Evolutionary conservation across 1,140 invertebrate genomes (phyloP), one percentile per base, ranked within the genome.

Genomic region (Drosophila auraria): DNA sequence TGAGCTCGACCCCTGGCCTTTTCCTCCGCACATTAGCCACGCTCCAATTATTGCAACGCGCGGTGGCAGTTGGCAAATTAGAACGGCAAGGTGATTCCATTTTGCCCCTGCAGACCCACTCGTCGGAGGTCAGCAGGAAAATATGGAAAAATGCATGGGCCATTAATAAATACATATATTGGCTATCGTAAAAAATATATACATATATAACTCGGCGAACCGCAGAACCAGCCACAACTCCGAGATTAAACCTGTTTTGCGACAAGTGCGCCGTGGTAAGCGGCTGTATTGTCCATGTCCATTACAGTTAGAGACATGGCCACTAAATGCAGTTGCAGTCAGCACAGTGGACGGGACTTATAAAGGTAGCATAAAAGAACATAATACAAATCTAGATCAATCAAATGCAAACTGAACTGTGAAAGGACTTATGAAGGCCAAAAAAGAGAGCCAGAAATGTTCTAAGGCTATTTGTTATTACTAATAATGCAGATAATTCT

Each of bases 111-210:
- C 77, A 72, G 76, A 79, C 68, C 61, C 20, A 56, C 54, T 56
- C 36, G 57, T 60, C 84, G 84, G 84, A 89, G 84, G 84, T 89
- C 84, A 89, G 79, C 84, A 64, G 84, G 86, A 90, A 89, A 89
- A 89, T 83, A 90, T 89, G 84, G 83, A 90, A 75, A 89, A 89
- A 90, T 90, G 84, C 84, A 90, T 53, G 73, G 69, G 62, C 84
- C 74, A 89, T 81, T 90, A 75, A 82, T 77, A 81, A 77, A 57
- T 33, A 56, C 68, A 71, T 66, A 62, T 87, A 76, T 82, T 82
- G 74, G 73, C 56, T 74, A 56, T 50, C 72, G 58, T 65, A 77
- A 71, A 80, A 78, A 62, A 36, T 25, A 49, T 49, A 15, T 42
- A 42, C 15, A 40, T 50, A 51, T 12, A 33, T 56, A 56, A 47